phyloP scores from a whole-genome alignment of 2,888 invertebrate genomes.

The Sussaba pulchella region DNA sequence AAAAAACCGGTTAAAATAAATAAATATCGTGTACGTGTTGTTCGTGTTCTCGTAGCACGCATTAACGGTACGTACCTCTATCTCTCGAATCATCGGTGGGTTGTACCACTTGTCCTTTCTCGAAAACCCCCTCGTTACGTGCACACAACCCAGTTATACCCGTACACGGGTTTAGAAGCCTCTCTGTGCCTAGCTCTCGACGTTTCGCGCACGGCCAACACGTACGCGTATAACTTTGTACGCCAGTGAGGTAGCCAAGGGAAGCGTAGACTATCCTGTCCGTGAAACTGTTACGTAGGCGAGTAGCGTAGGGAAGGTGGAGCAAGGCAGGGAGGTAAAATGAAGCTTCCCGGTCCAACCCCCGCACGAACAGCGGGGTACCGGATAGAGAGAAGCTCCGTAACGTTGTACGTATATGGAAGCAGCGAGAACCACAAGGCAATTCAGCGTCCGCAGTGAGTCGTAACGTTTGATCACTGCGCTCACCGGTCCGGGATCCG shows the following conservation, averaged over 20 bases:
- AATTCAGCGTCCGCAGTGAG: constrained; percentile 65
- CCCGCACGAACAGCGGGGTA: neutral
- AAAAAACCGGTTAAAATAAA: no score
- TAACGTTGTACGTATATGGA: neutral
- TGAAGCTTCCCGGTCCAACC: constrained; percentile 59
- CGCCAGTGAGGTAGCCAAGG: constrained; percentile 45
- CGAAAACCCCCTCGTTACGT: constrained; percentile 43
- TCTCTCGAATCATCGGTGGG: constrained; percentile 26
- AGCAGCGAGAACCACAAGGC: constrained; percentile 58
- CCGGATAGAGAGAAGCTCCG: constrained; percentile 2
- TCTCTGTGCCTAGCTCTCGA: constrained; percentile 33
- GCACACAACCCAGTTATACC: neutral
- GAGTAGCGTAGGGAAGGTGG: neutral
- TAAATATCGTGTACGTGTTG: constrained; percentile 10
- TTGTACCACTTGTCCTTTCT: constrained; percentile 35
- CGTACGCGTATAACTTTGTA: constrained; percentile 64
- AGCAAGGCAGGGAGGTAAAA: constrained; percentile 48
- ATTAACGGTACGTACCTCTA: constrained; percentile 38
- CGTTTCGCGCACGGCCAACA: constrained; percentile 53
- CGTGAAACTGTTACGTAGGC: neutral
- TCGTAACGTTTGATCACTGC: constrained; percentile 67
- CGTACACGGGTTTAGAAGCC: neutral
- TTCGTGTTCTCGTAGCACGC: constrained; percentile 10
- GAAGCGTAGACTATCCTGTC: constrained; percentile 40
- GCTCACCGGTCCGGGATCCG: constrained; percentile 41